Evolutionary conservation across 2,888 invertebrate genomes (phyloP), one percentile per base, ranked within the genome.

Genomic region (Seira sanloemensis): DNA sequence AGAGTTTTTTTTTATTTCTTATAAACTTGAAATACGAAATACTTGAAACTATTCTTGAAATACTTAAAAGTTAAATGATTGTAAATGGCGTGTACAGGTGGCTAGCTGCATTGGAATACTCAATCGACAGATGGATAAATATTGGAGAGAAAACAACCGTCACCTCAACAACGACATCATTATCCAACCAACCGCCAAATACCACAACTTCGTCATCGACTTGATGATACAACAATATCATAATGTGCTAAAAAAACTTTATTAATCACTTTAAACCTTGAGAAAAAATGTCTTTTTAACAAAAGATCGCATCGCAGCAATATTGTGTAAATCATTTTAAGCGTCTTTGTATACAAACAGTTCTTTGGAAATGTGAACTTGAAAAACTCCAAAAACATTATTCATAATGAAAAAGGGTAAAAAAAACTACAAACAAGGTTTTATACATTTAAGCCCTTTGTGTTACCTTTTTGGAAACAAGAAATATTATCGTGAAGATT

Each of bases 41-140:
- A n/a, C n/a, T n/a, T n/a, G n/a, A n/a, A n/a, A n/a, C n/a, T n/a
- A n/a, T n/a, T n/a, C n/a, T n/a, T n/a, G n/a, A n/a, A n/a, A n/a
- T n/a, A n/a, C n/a, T n/a, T n/a, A n/a, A n/a, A n/a, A n/a, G n/a
- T n/a, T n/a, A n/a, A n/a, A n/a, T n/a, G n/a, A n/a, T n/a, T n/a
- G n/a, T n/a, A n/a, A n/a, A 37, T 37, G 4, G 37, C 12, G 2
- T 26, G 21, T 93, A 21, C 92, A 97, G 97, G 90, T 98, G 97
- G 97, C 94, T 97, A 91, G 96, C 97, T 86, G 97, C 97, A 85
- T 92, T 97, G 91, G 97, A 97, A 91, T 97, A 97, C 91, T 97
- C 97, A 83, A 97, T 98, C 92, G 97, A 97, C 91, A 94, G 97
- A 90, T 98, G 97, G 92, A 91, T 92, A 65, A 91, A 91, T 75